Evolutionary conservation across 2,797 vertebrate species (phyloP), one percentile per base, ranked within the genome.

Genomic region (Hozukius guyotensis): DNA sequence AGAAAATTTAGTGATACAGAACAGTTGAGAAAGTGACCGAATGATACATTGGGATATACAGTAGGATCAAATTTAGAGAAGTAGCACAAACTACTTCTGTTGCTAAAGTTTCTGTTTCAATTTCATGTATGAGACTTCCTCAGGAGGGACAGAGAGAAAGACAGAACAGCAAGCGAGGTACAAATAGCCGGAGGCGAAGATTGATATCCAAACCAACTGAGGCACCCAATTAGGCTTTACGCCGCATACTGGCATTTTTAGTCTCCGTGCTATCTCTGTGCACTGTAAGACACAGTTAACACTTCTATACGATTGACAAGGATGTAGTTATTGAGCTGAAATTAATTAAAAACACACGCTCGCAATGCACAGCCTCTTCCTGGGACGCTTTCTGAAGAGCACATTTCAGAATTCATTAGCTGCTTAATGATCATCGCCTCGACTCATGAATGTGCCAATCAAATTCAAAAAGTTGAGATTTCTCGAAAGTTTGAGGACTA

Each of bases 261-360:
- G 63, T 36, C 75, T 49, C 31, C 4, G 1, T 57, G 52, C 49
- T 31, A 3, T 59, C 27, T 80, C 59, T 22, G 20, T 5, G 70
- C 62, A 55, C 67, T 27, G 32, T n/a, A 42, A 20, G 20, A 66
- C 65, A 18, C 62, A 5, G 5, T 38, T 16, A 24, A 24, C 53
- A 22, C 56, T 25, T 61, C 59, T 61, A 9, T 75, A 52, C 75
- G 55, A 42, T 78, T 79, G 27, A 65, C 80, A 53, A 67, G 46
- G 68, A 72, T 36, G 36, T 57, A 77, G 75, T 68, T 84, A 87
- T 87, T 68, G 70, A 75, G 34, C 62, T 82, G 31, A 55, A 53
- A 74, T 83, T 72, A 80, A 87, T 93, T 87, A 85, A 84, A 86
- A 84, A 82, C 66, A 82, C 56, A 75, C 66, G 22, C 71, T 78